Evolutionary conservation across 2,113 vertebrate species (phyloP), one percentile per base, ranked within the genome.

Genomic region (Oxyura jamaicensis): DNA sequence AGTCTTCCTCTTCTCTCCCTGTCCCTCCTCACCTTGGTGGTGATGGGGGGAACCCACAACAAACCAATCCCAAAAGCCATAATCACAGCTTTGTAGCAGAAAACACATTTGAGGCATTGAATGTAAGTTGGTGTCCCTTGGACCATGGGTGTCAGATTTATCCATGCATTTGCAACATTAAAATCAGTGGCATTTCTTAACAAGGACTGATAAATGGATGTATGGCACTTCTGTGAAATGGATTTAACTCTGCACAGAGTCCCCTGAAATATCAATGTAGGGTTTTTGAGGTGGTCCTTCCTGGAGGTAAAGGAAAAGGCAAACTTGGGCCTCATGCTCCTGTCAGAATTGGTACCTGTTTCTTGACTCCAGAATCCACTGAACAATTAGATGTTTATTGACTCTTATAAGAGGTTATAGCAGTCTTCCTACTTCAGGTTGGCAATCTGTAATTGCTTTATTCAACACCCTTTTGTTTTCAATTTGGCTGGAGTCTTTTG

Each of bases 381-480:
- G 0, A 20, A 5, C 1, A 5, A 29, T 63, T 21, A 18, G 48
- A 46, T 4, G 2, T 14, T 22, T 36, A 62, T 17, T 10, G 42
- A 6, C 31, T 79, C 25, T 31, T 58, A 21, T 33, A 50, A 56
- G 21, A 65, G 55, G 13, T 55, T 53, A 23, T 3, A 36, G 39
- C 23, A 25, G 12, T 53, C 71, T 48, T 73, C 71, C 42, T 13
- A 3, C 42, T 48, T 93, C 6, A 18, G 53, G 33, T 10, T 81
- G 52, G 7, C 6, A 33, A 23, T 18, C 36, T 53, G 41, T 9
- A 33, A 5, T 26, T 46, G 12, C 6, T 20, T 77, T 73, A 11
- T n/a, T 44, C 28, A 87, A 12, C 6, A 18, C 23, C 1, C 6
- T 71, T 42, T 59, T 22, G 3, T 10, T 15, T 73, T 90, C 33